Evolutionary conservation across 2,888 invertebrate species (phyloP), one percentile per base, ranked within the genome.

Genomic region (Monopis laevigella): DNA sequence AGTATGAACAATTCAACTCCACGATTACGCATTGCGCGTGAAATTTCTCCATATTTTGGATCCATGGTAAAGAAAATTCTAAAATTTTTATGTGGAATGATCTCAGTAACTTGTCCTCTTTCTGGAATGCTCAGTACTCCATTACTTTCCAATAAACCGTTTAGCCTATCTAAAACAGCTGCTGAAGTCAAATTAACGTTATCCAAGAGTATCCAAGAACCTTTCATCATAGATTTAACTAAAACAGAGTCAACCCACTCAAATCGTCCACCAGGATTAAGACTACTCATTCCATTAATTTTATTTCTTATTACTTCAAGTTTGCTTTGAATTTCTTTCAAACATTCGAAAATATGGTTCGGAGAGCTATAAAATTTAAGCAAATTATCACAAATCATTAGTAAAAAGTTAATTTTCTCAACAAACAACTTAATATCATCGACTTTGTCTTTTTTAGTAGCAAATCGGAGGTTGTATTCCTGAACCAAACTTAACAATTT

Each of bases 21-120:
- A 56, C 99, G 85, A 68, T 99, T 99, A 45, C 98, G 85, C 99
- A 99, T 99, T 0, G 99, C 99, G 52, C 94, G 86, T 1, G 99
- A 99, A 48, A 99, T 91, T 69, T 97, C 96, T 0, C 99, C 99
- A 69, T 93, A 89, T 56, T 88, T 89, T 0, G 98, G 94, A 71
- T 99, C 94, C 88, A 98, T 93, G 0, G 96, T 90, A 45, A 99
- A 86, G 60, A 99, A 96, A 27, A 98, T 85, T 49, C 97, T 86
- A 65, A 99, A 99, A 60, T 96, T 86, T 7, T 87, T 83, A 65
- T 99, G 96, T 1, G 98, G 96, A 53, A 68, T 84, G 13, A 98
- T 87, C 46, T 87, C 83, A 35, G 91, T 91, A 41, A 88, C 68
- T 17, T 92, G 89, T 2, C 98, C 98, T 53, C 96, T 86, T 77